These are phyloP conservation scores for Xenopus tropicalis DNA, from an alignment of 2,113 vertebrate species.

Conservation along the genomic window UCB_Xtro_10.0 CM004443.2:92917501-92918000, in stretches of 20 bases:
- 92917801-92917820: slow-evolving; percentile 79
- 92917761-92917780: slow-evolving; percentile 84
- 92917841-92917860: slow-evolving; percentile 78
- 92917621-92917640: slow-evolving; percentile 71
- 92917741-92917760: slow-evolving; percentile 74
- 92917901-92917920: slow-evolving; percentile 84
- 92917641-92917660: slow-evolving; percentile 68
- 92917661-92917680: slow-evolving; percentile 71
- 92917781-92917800: slow-evolving; percentile 66
- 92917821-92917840: slow-evolving; percentile 72
- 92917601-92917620: slow-evolving; percentile 80
- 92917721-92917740: slow-evolving; percentile 65
- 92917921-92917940: slow-evolving; percentile 80
- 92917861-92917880: slow-evolving; percentile 80
- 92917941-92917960: slow-evolving; percentile 79
- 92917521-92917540: slow-evolving; percentile 76
- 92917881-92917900: slow-evolving; percentile 79
- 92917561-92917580: slow-evolving; percentile 74
- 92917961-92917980: slow-evolving; percentile 78
- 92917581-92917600: slow-evolving; percentile 88
- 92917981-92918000: slow-evolving; percentile 33
- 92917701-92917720: slow-evolving; percentile 68
- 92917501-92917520: slow-evolving; percentile 68
- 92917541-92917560: slow-evolving; percentile 68
- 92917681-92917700: slow-evolving; percentile 88